Conservation (phyloP, 2,888 invertebrate genomes). For the Erebia palarica region DNA sequence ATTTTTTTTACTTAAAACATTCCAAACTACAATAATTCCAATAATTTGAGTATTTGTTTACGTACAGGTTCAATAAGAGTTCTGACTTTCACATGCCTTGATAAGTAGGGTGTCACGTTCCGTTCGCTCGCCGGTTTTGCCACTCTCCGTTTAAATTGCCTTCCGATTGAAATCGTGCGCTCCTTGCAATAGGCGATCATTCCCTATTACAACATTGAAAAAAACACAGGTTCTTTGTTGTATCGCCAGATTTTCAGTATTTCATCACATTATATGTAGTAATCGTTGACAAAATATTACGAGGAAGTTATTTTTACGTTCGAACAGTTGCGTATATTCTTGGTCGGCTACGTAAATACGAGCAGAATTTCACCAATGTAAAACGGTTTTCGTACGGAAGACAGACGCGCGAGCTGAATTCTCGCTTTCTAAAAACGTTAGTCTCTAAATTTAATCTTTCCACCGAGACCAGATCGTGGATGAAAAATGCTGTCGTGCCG, state of each 20-base stretch:
- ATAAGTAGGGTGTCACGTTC: conserved; percentile 78
- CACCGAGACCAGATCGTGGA: conserved; percentile 58
- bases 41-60: conserved; percentile 11
- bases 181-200: conserved; percentile 54
- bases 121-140: conserved; percentile 74
- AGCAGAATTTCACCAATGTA: conserved; percentile 30
- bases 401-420: conserved; percentile 48
- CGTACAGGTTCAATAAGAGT: conserved; percentile 66
- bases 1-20: conserved; percentile 24
- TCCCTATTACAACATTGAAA: conserved; percentile 52
- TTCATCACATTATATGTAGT: background rate
- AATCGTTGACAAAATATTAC: background rate
- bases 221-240: conserved; percentile 24
- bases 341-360: conserved; percentile 42
- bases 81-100: conserved; percentile 72
- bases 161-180: conserved; percentile 57
- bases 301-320: conserved; percentile 1
- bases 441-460: conserved; percentile 72
- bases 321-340: conserved; percentile 4
- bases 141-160: conserved; percentile 71
- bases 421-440: conserved; percentile 66
- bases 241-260: background rate
- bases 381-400: conserved; percentile 33
- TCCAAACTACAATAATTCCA: conserved; percentile 1
- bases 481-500: conserved; percentile 69